Conservation (phyloP, 2,888 invertebrate genomes). For the Catonia carolina region DNA sequence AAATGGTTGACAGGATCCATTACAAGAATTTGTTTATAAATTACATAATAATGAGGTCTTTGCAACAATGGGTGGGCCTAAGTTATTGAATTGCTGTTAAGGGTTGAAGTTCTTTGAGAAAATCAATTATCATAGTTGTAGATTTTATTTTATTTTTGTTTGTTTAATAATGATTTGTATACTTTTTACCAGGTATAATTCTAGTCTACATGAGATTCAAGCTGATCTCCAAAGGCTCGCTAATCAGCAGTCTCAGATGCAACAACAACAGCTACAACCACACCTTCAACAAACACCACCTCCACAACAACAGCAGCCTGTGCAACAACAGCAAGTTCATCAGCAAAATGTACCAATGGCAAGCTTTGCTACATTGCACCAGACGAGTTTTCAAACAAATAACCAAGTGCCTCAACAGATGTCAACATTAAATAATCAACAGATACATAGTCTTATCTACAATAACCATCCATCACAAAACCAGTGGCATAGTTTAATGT, state of each 20-base stretch:
- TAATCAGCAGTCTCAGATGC: slow-evolving; percentile 71
- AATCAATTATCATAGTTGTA: no score
- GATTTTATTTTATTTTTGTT: no score
- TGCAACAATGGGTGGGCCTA: no score
- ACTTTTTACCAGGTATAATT: slow-evolving; percentile 66
- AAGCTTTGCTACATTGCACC: slow-evolving; percentile 33
- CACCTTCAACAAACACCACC: slow-evolving; percentile 10
- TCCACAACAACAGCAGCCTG: slow-evolving; percentile 1
- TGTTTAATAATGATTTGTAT: no score
- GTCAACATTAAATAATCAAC: slow-evolving; percentile 18
- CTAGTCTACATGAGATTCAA: slow-evolving; percentile 89
- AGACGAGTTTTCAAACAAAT: slow-evolving; percentile 36
- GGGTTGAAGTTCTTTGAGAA: no score
- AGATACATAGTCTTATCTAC: slow-evolving; percentile 31
- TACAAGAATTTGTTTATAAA: no score
- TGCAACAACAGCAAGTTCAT: not conserved
- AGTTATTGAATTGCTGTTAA: no score
- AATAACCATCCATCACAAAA: slow-evolving; percentile 19
- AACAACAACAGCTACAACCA: slow-evolving; percentile 39
- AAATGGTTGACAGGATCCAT: no score
- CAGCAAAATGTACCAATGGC: slow-evolving; percentile 42
- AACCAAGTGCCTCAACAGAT: not conserved
- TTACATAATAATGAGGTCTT: no score
- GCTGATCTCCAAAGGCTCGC: slow-evolving; percentile 87
- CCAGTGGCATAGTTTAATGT: slow-evolving; percentile 33